Base-by-base conservation (phyloP, 92 coral and sea anemone genomes). In the Anthopleura xanthogrammica region DNA sequence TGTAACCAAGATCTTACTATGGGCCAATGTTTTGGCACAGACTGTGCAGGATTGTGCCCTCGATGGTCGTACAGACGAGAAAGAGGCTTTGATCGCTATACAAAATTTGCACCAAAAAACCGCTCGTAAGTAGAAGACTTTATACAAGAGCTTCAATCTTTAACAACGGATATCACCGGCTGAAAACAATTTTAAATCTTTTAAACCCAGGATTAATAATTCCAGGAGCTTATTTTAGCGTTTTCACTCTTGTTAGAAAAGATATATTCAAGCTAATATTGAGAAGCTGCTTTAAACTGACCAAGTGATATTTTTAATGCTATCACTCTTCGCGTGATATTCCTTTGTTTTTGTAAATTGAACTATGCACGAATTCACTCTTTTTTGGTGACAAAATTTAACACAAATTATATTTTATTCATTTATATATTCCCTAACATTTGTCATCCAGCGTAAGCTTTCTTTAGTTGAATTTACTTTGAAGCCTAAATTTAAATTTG, bases 21-120 rank as follows among this genome's bases (percentile, higher is more conserved):
- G 99, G 99, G 99, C 79, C 98, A 97, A 92, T 97, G 99, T 83
- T 97, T 97, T 80, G 98, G 98, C 80, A 94, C 97, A 41, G 99
- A 97, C 65, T 93, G 95, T 72, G 90, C 98, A 50, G 97, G 99
- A 48, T 77, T 94, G 68, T 97, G 97, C 77, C 92, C 97, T 81
- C 83, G 93, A 55, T 93, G 97, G 94, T 85, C 91, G 11, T 92
- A 92, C 66, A 87, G 91, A 77, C 98, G 91, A 78, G 90, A 97
- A 76, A 90, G 97, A 52, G 99, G 99, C 23, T 97, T 92, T 79
- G 99, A 97, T 86, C 97, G 99, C 72, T 97, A 92, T 83, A 94
- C 99, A 1, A 87, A 93, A 29, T 97, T 94, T 85, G 99, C 99
- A 52, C 99, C 99, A 12, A 92, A 94, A 80, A 95, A 91, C 83